Conservation (phyloP, 2,888 invertebrate genomes). For the Metallyticus violacea region DNA sequence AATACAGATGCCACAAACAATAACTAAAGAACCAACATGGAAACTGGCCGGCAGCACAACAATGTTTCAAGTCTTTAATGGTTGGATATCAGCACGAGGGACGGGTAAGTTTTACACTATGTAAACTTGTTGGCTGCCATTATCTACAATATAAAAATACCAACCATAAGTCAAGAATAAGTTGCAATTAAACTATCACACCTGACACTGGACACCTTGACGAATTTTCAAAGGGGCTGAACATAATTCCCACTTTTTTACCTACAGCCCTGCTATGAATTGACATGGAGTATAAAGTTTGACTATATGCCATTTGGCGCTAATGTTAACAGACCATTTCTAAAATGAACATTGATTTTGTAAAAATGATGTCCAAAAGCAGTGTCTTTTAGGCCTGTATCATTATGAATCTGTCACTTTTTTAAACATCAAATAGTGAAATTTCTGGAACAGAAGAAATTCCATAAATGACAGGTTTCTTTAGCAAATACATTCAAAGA, state of each 20-base stretch:
- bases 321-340: conserved; percentile 30
- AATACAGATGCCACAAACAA: conserved; percentile 19
- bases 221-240: conserved; percentile 16
- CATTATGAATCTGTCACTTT: conserved; percentile 20
- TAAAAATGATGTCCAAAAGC: conserved; percentile 31
- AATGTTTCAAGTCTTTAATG: conserved; percentile 16
- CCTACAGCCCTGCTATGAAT: conserved; percentile 34
- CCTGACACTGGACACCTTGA: conserved; percentile 26
- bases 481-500: conserved; percentile 33
- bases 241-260: conserved; percentile 7
- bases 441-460: conserved; percentile 30
- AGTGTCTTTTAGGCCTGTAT: conserved; percentile 33
- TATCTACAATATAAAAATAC: conserved; percentile 34
- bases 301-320: conserved; percentile 31
- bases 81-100: conserved; percentile 28
- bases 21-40: conserved; percentile 12
- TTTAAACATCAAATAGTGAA: conserved; percentile 26
- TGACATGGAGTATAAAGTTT: conserved; percentile 34
- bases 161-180: conserved; percentile 29
- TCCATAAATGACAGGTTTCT: conserved; percentile 30
- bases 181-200: conserved; percentile 28
- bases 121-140: conserved; percentile 24
- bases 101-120: conserved; percentile 25
- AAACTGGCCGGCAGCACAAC: conserved; percentile 19
- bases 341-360: conserved; percentile 26